Conservation (phyloP, 2,888 invertebrate genomes). For the Melitaea athalia region DNA sequence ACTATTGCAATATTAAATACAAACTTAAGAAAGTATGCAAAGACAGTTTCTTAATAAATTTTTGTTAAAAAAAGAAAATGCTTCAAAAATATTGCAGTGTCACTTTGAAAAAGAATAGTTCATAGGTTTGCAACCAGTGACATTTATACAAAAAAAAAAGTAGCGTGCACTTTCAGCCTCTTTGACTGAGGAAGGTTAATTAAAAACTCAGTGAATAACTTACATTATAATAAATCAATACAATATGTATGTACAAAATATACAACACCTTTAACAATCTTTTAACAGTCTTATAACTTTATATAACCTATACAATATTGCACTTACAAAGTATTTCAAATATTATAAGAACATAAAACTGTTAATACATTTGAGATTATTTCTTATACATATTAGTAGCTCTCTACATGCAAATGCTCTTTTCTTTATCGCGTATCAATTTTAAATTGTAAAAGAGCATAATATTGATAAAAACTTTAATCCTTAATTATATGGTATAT, state of each 20-base stretch:
- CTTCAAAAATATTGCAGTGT: slow-evolving; percentile 29
- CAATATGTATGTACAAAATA: slow-evolving; percentile 76
- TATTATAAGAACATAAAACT: slow-evolving; percentile 31
- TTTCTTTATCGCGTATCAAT: slow-evolving; percentile 15
- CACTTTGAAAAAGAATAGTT: slow-evolving; percentile 36
- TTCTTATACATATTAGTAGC: slow-evolving; percentile 38
- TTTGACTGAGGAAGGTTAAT: slow-evolving; percentile 52
- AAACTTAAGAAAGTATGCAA: slow-evolving; percentile 35
- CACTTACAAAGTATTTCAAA: slow-evolving; percentile 58
- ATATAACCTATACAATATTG: slow-evolving; percentile 77
- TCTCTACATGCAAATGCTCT: slow-evolving; percentile 26
- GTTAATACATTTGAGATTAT: slow-evolving; percentile 46
- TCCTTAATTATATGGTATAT: slow-evolving; percentile 32
- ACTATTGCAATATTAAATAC: slow-evolving; percentile 35
- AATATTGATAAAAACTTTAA: slow-evolving; percentile 20
- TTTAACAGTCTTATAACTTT: slow-evolving; percentile 81
- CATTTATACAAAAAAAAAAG: slow-evolving; percentile 41
- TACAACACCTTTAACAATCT: slow-evolving; percentile 77
- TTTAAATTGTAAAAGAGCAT: slow-evolving; percentile 24
- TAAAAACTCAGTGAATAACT: slow-evolving; percentile 64
- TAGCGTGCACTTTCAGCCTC: slow-evolving; percentile 58
- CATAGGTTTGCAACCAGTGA: slow-evolving; percentile 36
- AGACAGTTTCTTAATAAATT: slow-evolving; percentile 27
- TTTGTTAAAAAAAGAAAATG: slow-evolving; percentile 30
- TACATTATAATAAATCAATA: slow-evolving; percentile 69